Evolutionary conservation across 2,113 vertebrate species (phyloP).

Genomic region (Sorex fumeus): DNA sequence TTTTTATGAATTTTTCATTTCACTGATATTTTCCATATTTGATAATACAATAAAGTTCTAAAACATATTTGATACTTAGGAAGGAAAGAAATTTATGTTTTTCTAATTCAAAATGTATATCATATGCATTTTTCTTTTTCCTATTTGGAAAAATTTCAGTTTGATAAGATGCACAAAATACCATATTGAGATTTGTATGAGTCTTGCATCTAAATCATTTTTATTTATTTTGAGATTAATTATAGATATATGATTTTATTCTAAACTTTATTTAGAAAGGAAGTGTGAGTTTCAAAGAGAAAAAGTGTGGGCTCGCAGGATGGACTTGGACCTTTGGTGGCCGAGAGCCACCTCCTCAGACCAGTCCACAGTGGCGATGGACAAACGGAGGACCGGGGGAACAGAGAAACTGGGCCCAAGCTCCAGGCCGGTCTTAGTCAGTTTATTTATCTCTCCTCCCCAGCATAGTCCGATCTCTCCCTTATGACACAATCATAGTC

Average conservation of each 20-base stretch:
- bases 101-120: neutral
- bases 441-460: too few species aligned
- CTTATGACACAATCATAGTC: too few species aligned
- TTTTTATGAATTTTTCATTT: neutral
- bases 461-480: too few species aligned
- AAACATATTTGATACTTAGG: neutral
- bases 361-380: too few species aligned
- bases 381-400: too few species aligned
- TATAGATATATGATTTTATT: neutral
- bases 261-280: too few species aligned
- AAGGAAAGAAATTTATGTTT: neutral
- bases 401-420: too few species aligned
- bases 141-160: conserved; percentile 5
- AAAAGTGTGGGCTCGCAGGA: too few species aligned
- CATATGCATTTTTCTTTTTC: neutral
- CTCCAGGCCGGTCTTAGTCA: too few species aligned
- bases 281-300: too few species aligned
- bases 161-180: conserved; percentile 25
- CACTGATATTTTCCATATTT: neutral
- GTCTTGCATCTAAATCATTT: neutral
- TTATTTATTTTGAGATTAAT: neutral
- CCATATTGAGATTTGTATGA: neutral
- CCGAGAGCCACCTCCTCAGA: too few species aligned
- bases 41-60: neutral
- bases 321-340: too few species aligned